Evolutionary conservation across 2,113 vertebrate genomes (phyloP).

Genomic region (Atrichornis clamosus): DNA sequence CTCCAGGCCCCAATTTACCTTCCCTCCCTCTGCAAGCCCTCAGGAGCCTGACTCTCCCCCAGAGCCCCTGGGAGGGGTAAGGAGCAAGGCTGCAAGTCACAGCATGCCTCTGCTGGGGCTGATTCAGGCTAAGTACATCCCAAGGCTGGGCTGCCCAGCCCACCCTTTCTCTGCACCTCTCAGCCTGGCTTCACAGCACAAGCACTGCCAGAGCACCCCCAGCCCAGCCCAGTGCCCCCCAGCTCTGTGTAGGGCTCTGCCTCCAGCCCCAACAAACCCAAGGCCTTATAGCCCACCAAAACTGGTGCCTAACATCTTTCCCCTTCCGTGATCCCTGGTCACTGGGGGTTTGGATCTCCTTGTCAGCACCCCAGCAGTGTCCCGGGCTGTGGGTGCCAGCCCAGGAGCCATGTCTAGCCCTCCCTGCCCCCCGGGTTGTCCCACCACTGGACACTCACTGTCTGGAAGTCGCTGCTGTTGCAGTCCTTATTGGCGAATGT

Average conservation of each 20-base stretch:
- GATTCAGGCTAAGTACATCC: neutral
- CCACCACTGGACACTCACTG: slow-evolving; percentile 66
- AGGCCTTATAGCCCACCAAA: neutral
- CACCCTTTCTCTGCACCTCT: neutral
- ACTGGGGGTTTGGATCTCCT: neutral
- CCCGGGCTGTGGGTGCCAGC: neutral
- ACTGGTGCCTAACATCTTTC: neutral
- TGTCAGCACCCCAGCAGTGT: neutral
- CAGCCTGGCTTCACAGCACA: fast-evolving
- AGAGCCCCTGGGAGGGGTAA: neutral
- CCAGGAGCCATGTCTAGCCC: neutral
- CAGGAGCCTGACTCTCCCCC: neutral
- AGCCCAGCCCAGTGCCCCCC: neutral
- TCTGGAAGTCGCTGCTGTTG: slow-evolving; percentile 74
- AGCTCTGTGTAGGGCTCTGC: neutral
- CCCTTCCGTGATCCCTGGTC: neutral
- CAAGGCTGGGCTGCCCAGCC: too few relatives aligned
- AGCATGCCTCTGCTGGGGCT: neutral
- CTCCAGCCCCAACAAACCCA: neutral
- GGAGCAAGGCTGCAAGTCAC: neutral
- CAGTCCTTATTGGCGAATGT: slow-evolving; percentile 55
- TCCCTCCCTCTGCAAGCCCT: neutral
- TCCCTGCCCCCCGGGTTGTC: fast-evolving
- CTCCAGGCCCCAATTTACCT: neutral
- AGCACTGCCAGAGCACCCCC: neutral